phyloP scores from a whole-genome alignment of 2,797 vertebrate genomes.

The Sebastes nivosus region DNA sequence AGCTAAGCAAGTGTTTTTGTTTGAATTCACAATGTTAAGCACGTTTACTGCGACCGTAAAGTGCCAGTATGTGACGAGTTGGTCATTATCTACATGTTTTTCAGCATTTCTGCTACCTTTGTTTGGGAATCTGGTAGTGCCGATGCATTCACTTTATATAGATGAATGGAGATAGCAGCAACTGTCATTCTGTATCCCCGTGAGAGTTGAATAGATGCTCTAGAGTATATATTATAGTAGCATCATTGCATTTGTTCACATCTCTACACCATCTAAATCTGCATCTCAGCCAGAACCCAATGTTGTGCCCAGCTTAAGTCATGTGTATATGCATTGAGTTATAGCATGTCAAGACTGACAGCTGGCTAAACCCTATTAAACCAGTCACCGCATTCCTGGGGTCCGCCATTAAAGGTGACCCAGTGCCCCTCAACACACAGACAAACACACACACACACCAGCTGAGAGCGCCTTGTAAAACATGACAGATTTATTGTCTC shows the following conservation, averaged over 20 bases:
- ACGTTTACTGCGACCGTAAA: no score
- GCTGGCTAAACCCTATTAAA: constrained; percentile 79
- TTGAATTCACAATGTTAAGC: no score
- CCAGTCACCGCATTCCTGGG: constrained; percentile 72
- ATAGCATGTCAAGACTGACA: constrained; percentile 75
- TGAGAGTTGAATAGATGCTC: neutral
- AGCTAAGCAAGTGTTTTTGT: no score
- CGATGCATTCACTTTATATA: neutral
- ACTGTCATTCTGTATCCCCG: neutral
- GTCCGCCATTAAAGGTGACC: constrained; percentile 71
- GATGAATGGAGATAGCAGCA: neutral
- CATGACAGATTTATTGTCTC: constrained; percentile 50
- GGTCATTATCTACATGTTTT: neutral
- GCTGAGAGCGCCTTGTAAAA: constrained; percentile 51
- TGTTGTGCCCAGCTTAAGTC: neutral
- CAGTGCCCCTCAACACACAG: constrained; percentile 20
- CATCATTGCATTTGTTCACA: neutral
- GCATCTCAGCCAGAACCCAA: neutral
- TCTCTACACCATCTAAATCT: neutral
- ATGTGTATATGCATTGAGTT: constrained; percentile 58
- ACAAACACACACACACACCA: constrained; percentile 10
- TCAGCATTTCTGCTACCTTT: neutral
- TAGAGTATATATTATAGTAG: neutral
- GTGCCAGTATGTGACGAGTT: no score
- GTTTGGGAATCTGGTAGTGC: neutral